Conservation (phyloP, 2,797 vertebrate species). For the Staurois parvus region DNA sequence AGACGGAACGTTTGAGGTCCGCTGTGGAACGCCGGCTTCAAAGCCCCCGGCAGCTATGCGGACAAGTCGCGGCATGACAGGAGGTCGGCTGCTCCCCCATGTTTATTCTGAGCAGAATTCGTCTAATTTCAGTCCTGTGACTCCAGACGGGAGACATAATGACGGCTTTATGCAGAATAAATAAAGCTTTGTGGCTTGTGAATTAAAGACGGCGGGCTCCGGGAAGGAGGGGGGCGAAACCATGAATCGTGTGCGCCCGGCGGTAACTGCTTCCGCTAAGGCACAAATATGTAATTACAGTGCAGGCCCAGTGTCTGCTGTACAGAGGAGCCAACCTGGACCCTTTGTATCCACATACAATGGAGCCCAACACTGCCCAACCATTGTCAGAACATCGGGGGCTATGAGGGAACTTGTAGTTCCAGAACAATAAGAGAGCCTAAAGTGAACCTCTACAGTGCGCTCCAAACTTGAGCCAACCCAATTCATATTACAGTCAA, state of each 20-base stretch:
- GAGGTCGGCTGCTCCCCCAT: not conserved
- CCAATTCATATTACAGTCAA: too few relatives aligned
- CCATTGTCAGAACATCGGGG: too few relatives aligned
- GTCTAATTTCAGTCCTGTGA: constrained; percentile 54
- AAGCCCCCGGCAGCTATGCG: not conserved
- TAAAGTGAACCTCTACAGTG: too few relatives aligned
- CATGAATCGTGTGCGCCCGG: too few relatives aligned
- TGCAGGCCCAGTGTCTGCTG: not conserved
- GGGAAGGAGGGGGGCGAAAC: not conserved
- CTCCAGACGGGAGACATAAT: constrained; percentile 49
- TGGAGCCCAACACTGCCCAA: too few relatives aligned
- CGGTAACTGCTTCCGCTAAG: not conserved
- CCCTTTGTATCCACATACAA: too few relatives aligned
- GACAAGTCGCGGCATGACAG: constrained; percentile 22
- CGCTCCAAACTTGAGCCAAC: too few relatives aligned
- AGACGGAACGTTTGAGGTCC: not conserved
- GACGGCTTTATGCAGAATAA: constrained; percentile 44
- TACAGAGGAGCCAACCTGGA: too few relatives aligned
- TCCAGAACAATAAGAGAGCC: too few relatives aligned
- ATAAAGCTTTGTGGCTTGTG: constrained; percentile 43
- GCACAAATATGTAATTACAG: constrained; percentile 35
- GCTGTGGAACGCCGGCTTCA: not conserved
- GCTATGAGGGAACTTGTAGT: too few relatives aligned
- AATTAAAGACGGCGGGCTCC: constrained; percentile 24
- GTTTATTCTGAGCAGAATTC: constrained; percentile 40